Evolutionary conservation across 2,113 vertebrate genomes (phyloP).

Genomic region (Platysternon megacephalum): DNA sequence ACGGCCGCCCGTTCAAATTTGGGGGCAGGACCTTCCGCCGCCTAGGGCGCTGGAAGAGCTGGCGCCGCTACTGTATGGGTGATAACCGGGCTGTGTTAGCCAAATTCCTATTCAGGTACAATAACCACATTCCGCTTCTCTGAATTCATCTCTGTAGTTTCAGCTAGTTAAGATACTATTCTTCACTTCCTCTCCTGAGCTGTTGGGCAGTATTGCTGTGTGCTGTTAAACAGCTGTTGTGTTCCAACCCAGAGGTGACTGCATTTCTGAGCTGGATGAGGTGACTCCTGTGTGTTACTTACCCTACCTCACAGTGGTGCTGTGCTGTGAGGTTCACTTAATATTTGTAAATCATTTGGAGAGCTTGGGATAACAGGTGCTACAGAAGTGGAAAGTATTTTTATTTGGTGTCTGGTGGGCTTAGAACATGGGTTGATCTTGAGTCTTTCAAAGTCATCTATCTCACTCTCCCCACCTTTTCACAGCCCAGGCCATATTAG

Average conservation of each 20-base stretch:
- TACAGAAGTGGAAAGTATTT: background rate
- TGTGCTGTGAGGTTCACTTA: background rate
- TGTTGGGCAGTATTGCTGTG: background rate
- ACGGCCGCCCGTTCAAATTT: too few species aligned
- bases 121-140: background rate
- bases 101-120: background rate
- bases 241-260: background rate
- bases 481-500: background rate
- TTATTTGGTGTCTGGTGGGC: rapidly evolving
- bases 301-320: background rate
- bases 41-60: too few species aligned
- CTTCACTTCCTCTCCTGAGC: background rate
- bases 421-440: background rate
- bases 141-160: background rate
- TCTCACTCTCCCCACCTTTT: background rate
- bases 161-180: background rate
- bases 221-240: background rate
- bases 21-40: too few species aligned
- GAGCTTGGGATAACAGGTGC: background rate
- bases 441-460: background rate
- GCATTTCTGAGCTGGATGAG: background rate
- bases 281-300: background rate
- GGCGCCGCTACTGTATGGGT: too few species aligned
- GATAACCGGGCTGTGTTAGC: background rate
- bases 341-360: background rate